Percentiles rank a stretch among this genome's conserved stretches.
Conservation (phyloP, 2,113 vertebrate species). For the Origma solitaria region DNA sequence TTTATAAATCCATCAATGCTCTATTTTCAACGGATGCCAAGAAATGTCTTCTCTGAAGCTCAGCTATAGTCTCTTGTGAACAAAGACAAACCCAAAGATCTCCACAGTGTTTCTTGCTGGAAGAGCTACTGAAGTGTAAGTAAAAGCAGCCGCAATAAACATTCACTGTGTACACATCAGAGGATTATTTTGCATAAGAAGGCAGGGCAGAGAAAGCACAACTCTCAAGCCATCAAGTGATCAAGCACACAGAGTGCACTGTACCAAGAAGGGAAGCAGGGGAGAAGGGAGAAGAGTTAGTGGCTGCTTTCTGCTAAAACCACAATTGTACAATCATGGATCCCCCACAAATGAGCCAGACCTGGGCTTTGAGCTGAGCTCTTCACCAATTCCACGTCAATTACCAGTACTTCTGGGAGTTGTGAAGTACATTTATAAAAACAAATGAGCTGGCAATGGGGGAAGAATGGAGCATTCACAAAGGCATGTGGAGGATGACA, state of each 20-base stretch:
- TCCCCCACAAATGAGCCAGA: not conserved
- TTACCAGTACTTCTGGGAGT: constrained; percentile 3
- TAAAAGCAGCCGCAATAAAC: not conserved
- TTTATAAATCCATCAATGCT: not conserved
- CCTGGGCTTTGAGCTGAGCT: not conserved
- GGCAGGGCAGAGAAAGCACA: not conserved
- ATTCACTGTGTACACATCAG: not conserved
- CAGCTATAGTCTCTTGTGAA: not conserved
- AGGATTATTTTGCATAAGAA: not conserved
- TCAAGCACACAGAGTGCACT: not conserved
- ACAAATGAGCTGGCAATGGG: constrained; percentile 5
- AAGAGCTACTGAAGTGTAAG: not conserved
- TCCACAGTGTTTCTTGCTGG: not conserved
- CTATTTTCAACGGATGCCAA: not conserved
- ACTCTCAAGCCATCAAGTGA: not conserved
- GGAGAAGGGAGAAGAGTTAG: not conserved
- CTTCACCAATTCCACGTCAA: not conserved
- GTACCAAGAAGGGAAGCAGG: not conserved
- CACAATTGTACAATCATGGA: not conserved
- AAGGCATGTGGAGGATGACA: constrained; percentile 15
- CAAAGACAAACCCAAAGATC: not conserved
- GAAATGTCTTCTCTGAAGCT: not conserved
- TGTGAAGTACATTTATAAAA: not conserved
- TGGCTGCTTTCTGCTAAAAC: constrained; percentile 19
- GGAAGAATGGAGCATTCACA: constrained; percentile 14